phyloP scores from a whole-genome alignment of 2,113 vertebrate species.

The Eurypyga helias region DNA sequence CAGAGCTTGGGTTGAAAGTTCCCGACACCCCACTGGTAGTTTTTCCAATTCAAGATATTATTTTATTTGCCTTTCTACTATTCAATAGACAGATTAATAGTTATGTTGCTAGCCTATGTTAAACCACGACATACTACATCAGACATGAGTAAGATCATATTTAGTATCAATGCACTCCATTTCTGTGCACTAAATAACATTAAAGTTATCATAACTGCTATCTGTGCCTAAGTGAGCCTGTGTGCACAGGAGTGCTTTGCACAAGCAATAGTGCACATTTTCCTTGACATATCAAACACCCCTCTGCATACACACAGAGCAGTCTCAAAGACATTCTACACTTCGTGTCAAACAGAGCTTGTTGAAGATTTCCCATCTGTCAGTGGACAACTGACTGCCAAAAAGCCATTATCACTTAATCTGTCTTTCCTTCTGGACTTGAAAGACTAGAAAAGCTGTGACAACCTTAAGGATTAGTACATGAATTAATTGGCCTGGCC shows the following conservation, averaged over 20 bases:
- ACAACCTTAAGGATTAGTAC: not conserved
- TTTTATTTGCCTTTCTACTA: not conserved
- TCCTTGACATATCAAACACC: not conserved
- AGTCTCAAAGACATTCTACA: not conserved
- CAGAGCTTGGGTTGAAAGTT: not conserved
- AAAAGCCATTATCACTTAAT: not conserved
- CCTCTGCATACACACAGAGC: not conserved
- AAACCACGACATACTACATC: not conserved
- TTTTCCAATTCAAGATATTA: not conserved
- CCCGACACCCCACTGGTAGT: not conserved
- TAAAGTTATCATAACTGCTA: not conserved
- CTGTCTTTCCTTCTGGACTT: not conserved
- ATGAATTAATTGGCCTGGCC: not conserved
- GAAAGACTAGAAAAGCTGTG: not conserved
- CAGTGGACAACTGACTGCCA: not conserved
- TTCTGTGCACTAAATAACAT: not conserved
- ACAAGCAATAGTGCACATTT: not conserved
- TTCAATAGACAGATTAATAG: not conserved
- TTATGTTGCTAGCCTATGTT: not conserved
- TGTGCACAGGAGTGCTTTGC: not conserved
- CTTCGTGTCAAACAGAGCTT: not conserved
- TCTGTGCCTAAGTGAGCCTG: not conserved
- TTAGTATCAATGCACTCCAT: fast-evolving
- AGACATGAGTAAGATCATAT: not conserved
- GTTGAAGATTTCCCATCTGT: not conserved